A percentile compares a stretch with the other conserved stretches of the same genome.
phyloP scores from a whole-genome alignment of 2,797 vertebrate genomes.

The Tenualosa ilisha region DNA sequence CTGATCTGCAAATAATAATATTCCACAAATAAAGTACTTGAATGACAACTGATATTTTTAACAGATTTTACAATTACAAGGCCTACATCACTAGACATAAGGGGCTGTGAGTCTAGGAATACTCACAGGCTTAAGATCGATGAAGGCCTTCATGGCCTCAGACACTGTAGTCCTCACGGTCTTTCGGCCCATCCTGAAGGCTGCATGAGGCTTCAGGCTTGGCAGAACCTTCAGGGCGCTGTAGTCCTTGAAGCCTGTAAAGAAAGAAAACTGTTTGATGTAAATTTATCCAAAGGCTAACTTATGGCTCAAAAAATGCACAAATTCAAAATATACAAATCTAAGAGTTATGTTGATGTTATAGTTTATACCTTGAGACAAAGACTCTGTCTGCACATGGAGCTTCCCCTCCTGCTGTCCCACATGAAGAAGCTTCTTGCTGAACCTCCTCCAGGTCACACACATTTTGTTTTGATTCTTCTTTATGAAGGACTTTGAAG shows the following conservation, averaged over 20 bases:
- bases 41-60: too few species aligned
- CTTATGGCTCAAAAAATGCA: neutral
- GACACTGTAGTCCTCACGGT: neutral
- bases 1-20: neutral
- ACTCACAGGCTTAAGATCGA: neutral
- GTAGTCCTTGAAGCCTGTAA: neutral
- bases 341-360: neutral
- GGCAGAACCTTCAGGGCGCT: neutral
- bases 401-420: too few species aligned
- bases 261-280: neutral
- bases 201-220: neutral
- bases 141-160: neutral
- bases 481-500: neutral
- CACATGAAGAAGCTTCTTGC: too few species aligned
- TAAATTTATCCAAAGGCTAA: too few species aligned
- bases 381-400: too few species aligned
- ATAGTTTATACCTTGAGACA: too few species aligned
- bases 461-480: neutral
- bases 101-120: neutral
- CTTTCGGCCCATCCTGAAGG: neutral
- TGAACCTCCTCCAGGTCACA: neutral
- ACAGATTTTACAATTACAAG: too few species aligned
- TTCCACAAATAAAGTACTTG: neutral
- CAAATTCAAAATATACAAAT: neutral
- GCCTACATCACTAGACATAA: too few species aligned